Conservation (phyloP, 2,113 vertebrate genomes). For the Tyrannus savana region DNA sequence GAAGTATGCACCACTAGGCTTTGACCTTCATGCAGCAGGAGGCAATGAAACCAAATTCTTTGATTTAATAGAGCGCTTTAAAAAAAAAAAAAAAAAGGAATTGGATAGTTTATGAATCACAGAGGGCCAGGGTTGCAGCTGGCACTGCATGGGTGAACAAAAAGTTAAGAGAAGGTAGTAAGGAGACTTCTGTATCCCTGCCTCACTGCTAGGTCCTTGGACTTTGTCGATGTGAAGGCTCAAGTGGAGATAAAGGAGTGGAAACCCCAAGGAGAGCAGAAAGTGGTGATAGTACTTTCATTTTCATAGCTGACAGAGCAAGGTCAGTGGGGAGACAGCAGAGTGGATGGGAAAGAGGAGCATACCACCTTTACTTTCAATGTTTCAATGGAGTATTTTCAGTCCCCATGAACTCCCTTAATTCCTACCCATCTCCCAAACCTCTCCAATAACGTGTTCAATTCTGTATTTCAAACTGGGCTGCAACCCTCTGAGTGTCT, state of each 20-base stretch:
- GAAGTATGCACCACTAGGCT: conserved; percentile 44
- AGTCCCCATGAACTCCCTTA: not conserved
- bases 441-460: not conserved
- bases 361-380: not conserved
- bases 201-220: not conserved
- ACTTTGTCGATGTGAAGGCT: not conserved
- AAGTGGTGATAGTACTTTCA: not conserved
- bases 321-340: not conserved
- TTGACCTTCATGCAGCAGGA: conserved; percentile 63
- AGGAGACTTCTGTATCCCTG: not conserved
- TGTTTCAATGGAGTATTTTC: not conserved
- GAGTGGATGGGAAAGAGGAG: not conserved
- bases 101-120: conserved; percentile 33
- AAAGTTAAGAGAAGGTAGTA: not conserved
- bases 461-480: not conserved
- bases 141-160: not conserved
- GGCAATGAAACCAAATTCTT: conserved; percentile 46
- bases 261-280: not conserved
- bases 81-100: not conserved
- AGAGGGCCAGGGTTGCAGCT: not conserved
- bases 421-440: not conserved
- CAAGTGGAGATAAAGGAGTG: not conserved
- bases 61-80: conserved; percentile 46
- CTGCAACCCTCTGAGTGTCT: not conserved
- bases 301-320: not conserved